Conservation (phyloP, 2,113 vertebrate genomes). For the Poeciliopsis occidentalis region DNA sequence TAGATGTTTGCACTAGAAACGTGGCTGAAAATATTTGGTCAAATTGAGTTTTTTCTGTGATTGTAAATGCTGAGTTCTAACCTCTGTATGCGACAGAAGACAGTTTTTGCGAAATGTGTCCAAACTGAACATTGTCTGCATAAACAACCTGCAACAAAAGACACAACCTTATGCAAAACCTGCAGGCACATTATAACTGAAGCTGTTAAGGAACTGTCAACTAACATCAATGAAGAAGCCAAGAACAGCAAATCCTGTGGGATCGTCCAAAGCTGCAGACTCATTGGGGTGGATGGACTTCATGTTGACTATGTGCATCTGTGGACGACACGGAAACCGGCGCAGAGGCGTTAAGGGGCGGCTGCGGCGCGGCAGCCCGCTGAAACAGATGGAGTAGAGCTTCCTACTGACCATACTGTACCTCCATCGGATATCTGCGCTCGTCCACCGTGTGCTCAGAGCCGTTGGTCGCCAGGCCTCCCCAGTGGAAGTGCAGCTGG, state of each 20-base stretch:
- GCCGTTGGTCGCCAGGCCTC: conserved; percentile 72
- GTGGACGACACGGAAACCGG: background rate
- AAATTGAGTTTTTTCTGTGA: too few relatives aligned
- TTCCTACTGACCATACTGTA: conserved; percentile 75
- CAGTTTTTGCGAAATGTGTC: conserved; percentile 77
- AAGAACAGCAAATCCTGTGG: conserved; percentile 83
- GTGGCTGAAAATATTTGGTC: too few relatives aligned
- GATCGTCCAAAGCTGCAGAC: conserved; percentile 76
- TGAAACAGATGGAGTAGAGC: conserved; percentile 19
- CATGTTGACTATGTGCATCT: conserved; percentile 88
- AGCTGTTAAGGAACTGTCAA: conserved; percentile 3
- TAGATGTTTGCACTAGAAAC: too few relatives aligned
- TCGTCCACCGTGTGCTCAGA: conserved; percentile 86
- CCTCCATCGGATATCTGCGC: conserved; percentile 85
- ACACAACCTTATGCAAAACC: background rate
- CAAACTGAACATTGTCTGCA: conserved; percentile 82
- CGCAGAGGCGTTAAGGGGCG: conserved; percentile 11
- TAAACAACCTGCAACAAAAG: conserved; percentile 70
- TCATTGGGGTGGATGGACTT: conserved; percentile 80
- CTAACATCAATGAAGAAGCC: conserved; percentile 84
- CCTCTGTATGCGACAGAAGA: conserved; percentile 79
- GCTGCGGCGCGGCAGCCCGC: conserved; percentile 1
- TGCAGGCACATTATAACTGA: fast-evolving
- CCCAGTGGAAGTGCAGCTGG: conserved; percentile 92
- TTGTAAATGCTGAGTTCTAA: conserved; percentile 47